These are phyloP conservation scores for Dascyllus trimaculatus DNA, from an alignment of 2,113 vertebrate genomes.

Conservation along the genomic window DNA sequence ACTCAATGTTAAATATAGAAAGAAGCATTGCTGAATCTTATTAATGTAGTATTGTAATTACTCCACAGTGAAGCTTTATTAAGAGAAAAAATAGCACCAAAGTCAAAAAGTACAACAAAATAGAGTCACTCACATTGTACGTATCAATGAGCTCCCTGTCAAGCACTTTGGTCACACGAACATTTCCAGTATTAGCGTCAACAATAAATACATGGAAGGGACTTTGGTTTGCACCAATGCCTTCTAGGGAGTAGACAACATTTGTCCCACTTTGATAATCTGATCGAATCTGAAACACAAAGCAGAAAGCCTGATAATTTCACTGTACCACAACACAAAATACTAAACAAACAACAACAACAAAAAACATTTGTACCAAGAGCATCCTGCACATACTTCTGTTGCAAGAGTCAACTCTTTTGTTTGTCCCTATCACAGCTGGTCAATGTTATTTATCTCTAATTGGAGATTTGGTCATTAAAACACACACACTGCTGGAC, in stretches of 20 bases:
- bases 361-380: not conserved
- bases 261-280: conserved; percentile 75
- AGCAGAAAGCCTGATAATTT: not conserved
- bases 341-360: too few relatives aligned
- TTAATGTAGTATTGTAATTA: too few relatives aligned
- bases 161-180: conserved; percentile 88
- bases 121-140: conserved; percentile 77
- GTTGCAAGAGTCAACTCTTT: too few relatives aligned
- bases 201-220: conserved; percentile 90
- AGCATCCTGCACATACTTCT: too few relatives aligned
- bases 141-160: conserved; percentile 85
- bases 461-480: too few relatives aligned
- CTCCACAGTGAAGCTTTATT: too few relatives aligned
- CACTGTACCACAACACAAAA: not conserved
- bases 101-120: not conserved
- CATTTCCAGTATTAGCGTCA: conserved; percentile 84
- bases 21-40: too few relatives aligned
- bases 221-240: conserved; percentile 81
- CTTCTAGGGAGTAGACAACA: conserved; percentile 87
- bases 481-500: too few relatives aligned
- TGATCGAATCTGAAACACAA: conserved; percentile 89
- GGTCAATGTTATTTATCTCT: too few relatives aligned
- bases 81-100: not conserved
- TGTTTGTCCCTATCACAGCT: too few relatives aligned
- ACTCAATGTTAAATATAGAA: too few relatives aligned